Conservation (phyloP, 2,113 vertebrate genomes). For the Chinchilla lanigera region DNA sequence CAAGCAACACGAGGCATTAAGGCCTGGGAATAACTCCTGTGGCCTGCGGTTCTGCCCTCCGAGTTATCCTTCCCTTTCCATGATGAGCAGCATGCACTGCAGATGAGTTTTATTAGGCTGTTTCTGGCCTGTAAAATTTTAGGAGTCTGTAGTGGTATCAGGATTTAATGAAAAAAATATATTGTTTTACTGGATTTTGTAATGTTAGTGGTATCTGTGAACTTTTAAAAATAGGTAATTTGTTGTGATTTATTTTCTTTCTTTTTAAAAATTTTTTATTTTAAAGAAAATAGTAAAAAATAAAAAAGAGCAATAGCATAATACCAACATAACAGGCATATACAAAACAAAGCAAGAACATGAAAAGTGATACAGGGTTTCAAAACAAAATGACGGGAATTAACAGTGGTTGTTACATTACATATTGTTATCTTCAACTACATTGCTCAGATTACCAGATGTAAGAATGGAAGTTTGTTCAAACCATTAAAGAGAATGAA, state of each 20-base stretch:
- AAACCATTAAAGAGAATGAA: too few relatives aligned
- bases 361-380: too few relatives aligned
- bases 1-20: neutral
- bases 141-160: neutral
- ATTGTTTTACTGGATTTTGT: constrained; percentile 11
- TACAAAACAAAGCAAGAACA: too few relatives aligned
- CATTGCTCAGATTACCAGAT: too few relatives aligned
- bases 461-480: too few relatives aligned
- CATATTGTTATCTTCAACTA: too few relatives aligned
- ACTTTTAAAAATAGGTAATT: neutral
- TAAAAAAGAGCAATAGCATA: too few relatives aligned
- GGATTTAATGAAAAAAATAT: neutral
- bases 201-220: neutral
- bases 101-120: neutral
- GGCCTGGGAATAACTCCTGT: neutral
- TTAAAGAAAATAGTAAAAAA: too few relatives aligned
- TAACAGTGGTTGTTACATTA: too few relatives aligned
- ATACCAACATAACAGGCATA: too few relatives aligned
- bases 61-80: neutral
- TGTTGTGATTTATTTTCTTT: neutral
- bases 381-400: too few relatives aligned
- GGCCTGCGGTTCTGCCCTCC: neutral
- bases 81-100: neutral
- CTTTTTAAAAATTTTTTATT: neutral
- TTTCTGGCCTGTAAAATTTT: constrained; percentile 10